Percentiles rank a stretch among this genome's conserved stretches.
These are phyloP conservation scores for Eulacestoma nigropectus DNA, from an alignment of 2,113 vertebrate species.

Conservation along the genomic window DNA sequence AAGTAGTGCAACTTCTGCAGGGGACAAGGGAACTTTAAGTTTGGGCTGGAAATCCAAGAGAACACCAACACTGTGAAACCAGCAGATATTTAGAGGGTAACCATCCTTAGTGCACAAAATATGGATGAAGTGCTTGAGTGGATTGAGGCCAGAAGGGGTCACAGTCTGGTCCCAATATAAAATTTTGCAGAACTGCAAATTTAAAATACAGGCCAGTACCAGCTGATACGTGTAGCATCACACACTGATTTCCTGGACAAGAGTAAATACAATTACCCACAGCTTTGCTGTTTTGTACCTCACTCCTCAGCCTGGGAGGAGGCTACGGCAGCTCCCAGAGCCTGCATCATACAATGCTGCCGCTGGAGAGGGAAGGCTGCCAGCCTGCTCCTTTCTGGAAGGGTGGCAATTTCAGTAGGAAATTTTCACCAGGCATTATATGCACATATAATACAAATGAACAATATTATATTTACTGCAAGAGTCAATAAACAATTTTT, in stretches of 20 bases:
- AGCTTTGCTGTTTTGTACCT: neutral
- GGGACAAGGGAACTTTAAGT: neutral
- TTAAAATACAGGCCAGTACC: neutral
- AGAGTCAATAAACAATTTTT: neutral
- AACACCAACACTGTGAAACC: neutral
- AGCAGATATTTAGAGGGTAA: neutral
- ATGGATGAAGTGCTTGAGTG: neutral
- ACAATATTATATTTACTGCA: neutral
- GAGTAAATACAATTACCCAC: neutral
- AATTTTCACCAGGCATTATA: neutral
- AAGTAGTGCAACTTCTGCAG: neutral
- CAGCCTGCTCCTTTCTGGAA: neutral
- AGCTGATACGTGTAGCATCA: neutral
- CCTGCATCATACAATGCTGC: accelerated
- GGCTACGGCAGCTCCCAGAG: neutral
- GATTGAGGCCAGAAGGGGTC: neutral
- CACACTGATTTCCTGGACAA: neutral
- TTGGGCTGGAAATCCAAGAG: neutral
- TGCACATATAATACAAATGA: neutral
- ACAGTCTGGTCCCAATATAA: neutral
- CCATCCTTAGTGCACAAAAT: neutral
- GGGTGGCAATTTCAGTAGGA: neutral
- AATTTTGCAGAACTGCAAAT: neutral
- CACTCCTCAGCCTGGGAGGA: neutral
- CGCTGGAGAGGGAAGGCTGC: neutral